phyloP scores from a whole-genome alignment of 2,797 vertebrate species.

The Rhabdophis nuchalis region DNA sequence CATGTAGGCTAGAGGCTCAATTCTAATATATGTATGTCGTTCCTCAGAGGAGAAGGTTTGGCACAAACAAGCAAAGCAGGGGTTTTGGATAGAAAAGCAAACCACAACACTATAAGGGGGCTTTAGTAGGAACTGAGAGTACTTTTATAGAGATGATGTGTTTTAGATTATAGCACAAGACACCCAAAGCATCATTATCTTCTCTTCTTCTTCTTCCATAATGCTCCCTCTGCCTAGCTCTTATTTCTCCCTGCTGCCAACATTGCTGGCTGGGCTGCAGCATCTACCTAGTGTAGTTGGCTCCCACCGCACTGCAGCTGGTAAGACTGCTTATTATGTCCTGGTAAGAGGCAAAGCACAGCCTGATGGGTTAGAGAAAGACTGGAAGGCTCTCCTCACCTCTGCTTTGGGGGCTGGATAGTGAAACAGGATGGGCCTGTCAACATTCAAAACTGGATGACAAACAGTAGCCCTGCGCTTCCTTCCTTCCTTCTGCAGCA shows the following conservation, averaged over 20 bases:
- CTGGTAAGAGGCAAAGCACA: background rate
- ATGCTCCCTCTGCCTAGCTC: background rate
- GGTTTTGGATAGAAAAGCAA: background rate
- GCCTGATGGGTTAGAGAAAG: background rate
- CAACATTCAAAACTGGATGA: background rate
- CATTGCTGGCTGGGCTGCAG: background rate
- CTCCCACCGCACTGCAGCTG: background rate
- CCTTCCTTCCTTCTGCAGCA: background rate
- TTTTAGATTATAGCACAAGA: background rate
- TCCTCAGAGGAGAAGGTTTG: conserved; percentile 4
- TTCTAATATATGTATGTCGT: background rate
- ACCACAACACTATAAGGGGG: background rate
- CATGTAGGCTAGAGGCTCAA: background rate
- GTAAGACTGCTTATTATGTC: background rate
- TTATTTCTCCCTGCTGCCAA: background rate
- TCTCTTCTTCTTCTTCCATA: background rate
- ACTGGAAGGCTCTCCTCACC: background rate
- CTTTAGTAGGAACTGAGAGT: background rate
- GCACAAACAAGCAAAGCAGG: background rate
- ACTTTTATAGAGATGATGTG: background rate
- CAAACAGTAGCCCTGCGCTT: background rate
- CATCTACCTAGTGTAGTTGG: background rate
- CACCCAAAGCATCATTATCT: background rate
- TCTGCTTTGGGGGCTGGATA: background rate
- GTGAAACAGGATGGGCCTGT: background rate